phyloP scores from a whole-genome alignment of 2,888 invertebrate species.

The Pantelozetes paolii region DNA sequence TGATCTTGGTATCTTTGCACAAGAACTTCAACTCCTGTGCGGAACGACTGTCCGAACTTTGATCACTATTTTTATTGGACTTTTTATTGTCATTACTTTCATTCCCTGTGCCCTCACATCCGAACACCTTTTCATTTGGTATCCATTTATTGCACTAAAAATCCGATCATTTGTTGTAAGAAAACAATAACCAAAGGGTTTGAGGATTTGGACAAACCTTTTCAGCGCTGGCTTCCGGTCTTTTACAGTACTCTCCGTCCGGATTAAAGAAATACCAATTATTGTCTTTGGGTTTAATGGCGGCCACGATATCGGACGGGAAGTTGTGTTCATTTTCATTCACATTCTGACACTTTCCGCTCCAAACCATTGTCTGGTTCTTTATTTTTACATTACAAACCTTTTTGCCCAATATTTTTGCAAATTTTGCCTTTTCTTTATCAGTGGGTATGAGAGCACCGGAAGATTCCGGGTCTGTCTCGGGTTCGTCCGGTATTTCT shows the following conservation, averaged over 20 bases:
- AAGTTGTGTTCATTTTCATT: conserved; percentile 10
- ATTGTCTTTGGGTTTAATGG: not conserved
- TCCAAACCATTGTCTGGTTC: not conserved
- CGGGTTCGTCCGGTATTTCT: conserved; percentile 12
- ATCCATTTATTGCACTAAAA: not conserved
- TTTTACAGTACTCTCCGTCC: not conserved
- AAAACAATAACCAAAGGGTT: not conserved
- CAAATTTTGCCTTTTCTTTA: not conserved
- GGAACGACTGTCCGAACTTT: not conserved
- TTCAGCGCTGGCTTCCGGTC: not conserved
- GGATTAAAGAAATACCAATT: conserved; percentile 4
- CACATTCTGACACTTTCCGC: not conserved
- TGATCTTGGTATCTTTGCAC: not conserved
- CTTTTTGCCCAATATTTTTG: not conserved
- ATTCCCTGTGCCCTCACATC: too few relatives aligned
- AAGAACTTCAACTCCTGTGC: not conserved
- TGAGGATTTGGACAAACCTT: not conserved
- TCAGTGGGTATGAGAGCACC: conserved; percentile 21
- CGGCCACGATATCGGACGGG: conserved; percentile 19
- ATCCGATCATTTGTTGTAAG: not conserved
- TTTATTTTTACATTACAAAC: not conserved
- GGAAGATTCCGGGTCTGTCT: not conserved
- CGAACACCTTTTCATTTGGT: not conserved
- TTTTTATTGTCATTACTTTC: too few relatives aligned
- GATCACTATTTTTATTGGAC: too few relatives aligned